Base-by-base conservation (phyloP, 2,888 invertebrate genomes). In the Drosophila nigricruria region DNA sequence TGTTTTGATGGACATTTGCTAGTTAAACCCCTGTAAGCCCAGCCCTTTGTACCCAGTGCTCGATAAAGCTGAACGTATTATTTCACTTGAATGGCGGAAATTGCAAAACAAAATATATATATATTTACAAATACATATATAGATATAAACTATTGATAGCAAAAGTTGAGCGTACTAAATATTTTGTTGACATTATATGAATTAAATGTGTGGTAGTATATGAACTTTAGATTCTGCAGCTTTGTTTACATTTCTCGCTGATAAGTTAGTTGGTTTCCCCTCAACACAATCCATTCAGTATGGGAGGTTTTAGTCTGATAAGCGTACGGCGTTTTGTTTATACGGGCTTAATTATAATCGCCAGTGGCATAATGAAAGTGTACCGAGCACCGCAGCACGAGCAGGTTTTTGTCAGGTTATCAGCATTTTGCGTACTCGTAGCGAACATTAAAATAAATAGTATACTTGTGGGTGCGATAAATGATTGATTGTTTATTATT, bases 171-270 rank as follows among this genome's bases (percentile, higher is more conserved):
- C 42, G 65, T 25, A 53, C 18, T 67, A 67, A 66, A 45, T 43
- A 38, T 20, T 45, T 18, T 66, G 68, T 53, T 52, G 32, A 66
- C 68, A 32, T 30, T 53, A 14, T 23, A 6, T 45, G 36, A 54
- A 38, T 45, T 45, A 32, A 68, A 32, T 32, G 65, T 38, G 45
- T 32, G 45, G n/a, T 16, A n/a, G 23, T 20, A 12, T 68, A 27
- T 68, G 66, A 56, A 68, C 69, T 66, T 68, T 56, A 68, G 70
- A 70, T 32, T 64, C 49, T 52, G 5, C 34, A 56, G 30, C 69
- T 56, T 66, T 66, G 66, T 66, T 68, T 56, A 66, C 69, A 56
- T 68, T 66, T 56, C 25, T 56, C 45, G 69, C 69, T 66, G 66
- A 66, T 66, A 66, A 66, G 38, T 25, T 38, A 38, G 36, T 38